Evolutionary conservation across 1,140 invertebrate species (phyloP), one percentile per base, ranked within the genome.

Genomic region (Antheraea mylitta): DNA sequence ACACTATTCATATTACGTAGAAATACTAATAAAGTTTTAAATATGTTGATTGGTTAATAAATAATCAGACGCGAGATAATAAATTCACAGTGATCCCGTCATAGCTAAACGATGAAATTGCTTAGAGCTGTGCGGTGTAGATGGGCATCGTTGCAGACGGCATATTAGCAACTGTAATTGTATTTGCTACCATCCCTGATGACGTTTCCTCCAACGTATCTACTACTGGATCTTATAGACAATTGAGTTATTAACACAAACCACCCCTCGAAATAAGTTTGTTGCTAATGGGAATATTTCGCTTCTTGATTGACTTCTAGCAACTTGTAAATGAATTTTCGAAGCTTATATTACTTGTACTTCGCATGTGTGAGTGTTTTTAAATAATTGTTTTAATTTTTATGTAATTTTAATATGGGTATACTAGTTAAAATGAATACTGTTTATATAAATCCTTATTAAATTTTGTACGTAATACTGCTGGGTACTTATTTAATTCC

Each of bases 401-500:
- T 53, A n/a, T 53, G 0, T n/a, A 53, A 16, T 6, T 53, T 53
- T 53, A 2, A 16, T n/a, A 53, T 16, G 16, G 45, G 1, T n/a
- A 13, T 16, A 53, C 4, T 53, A 53, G 16, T 64, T 18, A 45
- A 42, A 64, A 64, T 37, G 7, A 42, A 53, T n/a, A 13, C 48
- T 58, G 48, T 13, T 37, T 36, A 38, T 73, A 67, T 72, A 88
- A 90, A 85, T 83, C 80, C 79, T 83, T 91, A 89, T 90, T 87
- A 87, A 89, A 89, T 91, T 91, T 85, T 85, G 81, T 80, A 63
- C 81, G 82, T 90, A 91, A 90, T 86, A 83, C 86, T 83, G 82
- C 80, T 74, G 82, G 88, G 84, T 92, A 92, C 91, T 93, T 93
- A 92, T 93, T 93, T 92, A 92, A 92, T 92, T 92, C 92, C 84